These are phyloP conservation scores for Chiloscyllium punctatum DNA, from an alignment of 2,797 vertebrate genomes.

Conservation along the genomic window DNA sequence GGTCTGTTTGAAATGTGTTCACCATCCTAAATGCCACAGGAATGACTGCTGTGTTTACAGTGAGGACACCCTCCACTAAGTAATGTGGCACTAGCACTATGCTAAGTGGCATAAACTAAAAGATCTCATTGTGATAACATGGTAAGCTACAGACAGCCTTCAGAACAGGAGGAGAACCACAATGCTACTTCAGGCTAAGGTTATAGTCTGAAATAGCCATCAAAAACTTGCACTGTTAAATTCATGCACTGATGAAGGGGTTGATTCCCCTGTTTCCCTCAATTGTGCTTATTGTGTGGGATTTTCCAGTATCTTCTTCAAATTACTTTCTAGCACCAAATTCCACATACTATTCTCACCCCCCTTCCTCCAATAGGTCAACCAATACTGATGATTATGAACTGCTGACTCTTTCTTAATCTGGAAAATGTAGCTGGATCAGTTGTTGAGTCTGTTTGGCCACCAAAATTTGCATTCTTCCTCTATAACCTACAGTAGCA, in stretches of 20 bases:
- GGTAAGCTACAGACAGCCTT: too few species aligned
- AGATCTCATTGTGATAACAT: neutral
- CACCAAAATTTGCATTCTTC: neutral
- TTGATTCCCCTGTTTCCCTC: neutral
- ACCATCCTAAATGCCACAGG: neutral
- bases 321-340: neutral
- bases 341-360: neutral
- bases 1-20: neutral
- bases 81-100: neutral
- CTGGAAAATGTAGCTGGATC: neutral
- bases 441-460: neutral
- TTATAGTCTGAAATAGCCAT: neutral
- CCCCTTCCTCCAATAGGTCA: neutral
- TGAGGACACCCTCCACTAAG: neutral
- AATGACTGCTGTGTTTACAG: neutral
- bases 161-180: too few species aligned
- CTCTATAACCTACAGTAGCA: neutral
- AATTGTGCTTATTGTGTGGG: neutral
- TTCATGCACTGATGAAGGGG: too few species aligned
- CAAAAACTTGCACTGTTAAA: too few species aligned
- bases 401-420: neutral
- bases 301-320: neutral
- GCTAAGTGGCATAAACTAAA: neutral
- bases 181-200: neutral
- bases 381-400: neutral